Evolutionary conservation across 2,888 invertebrate genomes (phyloP), one percentile per base, ranked within the genome.

Genomic region (Globia sparganii): DNA sequence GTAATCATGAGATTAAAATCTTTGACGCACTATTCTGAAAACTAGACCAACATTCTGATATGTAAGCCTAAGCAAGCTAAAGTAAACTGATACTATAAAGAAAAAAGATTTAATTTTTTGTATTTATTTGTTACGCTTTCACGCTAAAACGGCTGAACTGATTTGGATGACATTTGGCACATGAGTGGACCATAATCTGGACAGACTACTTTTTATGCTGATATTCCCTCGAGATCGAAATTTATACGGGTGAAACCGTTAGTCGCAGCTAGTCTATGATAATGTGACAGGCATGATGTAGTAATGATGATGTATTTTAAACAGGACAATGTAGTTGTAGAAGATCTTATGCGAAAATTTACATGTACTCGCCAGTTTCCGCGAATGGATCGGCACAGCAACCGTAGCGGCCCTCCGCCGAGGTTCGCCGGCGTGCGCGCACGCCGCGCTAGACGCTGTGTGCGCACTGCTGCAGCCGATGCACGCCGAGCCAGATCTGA

Each of bases 401-500:
- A 99, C 99, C 9, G 99, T 99, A 62, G 97, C 98, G 80, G 99
- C 99, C 1, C 94, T 99, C 78, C 98, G 99, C 75, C 97, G 98
- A 87, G 98, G 99, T 86, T 98, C 99, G 90, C 97, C 98, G 86
- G 99, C 99, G 15, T 98, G 99, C 46, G 98, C 99, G 25, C 99
- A 99, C 96, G 99, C 99, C 6, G 99, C 99, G 8, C 97, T 99
- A 74, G 99, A 99, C 96, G 99, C 99, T 96, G 98, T 99, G 80
- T 99, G 99, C 94, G 99, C 99, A 28, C 97, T 99, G 43, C 99
- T 99, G 99, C 99, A 99, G 97, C 99, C 99, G 2, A 99, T 99
- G 98, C 98, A 98, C 91, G 98, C 99, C 85, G 99, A 99, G 93
- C 99, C 99, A 89, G 99, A 99, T 95, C 97, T 99, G 69, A 97